A percentile compares a stretch with the other conserved stretches of the same genome.
phyloP scores from a whole-genome alignment of 2,113 vertebrate genomes.

The Oreotrochilus melanogaster region DNA sequence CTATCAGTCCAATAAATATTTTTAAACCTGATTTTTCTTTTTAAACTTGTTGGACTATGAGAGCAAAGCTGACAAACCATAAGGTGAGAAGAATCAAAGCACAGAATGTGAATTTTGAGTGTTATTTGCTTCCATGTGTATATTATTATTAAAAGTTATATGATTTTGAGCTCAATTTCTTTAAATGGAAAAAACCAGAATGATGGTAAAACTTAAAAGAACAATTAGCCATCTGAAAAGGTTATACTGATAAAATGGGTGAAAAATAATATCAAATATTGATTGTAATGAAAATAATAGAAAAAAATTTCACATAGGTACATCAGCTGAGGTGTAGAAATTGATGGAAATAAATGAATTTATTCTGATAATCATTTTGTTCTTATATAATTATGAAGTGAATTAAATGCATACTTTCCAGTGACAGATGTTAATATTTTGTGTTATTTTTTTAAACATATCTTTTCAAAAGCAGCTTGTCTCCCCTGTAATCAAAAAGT shows the following conservation, averaged over 20 bases:
- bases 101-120: not conserved
- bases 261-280: not conserved
- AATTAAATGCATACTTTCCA: not conserved
- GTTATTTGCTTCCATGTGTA: not conserved
- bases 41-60: not conserved
- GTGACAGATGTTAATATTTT: not conserved
- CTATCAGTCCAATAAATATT: not conserved
- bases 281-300: not conserved
- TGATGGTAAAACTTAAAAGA: not conserved
- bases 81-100: not conserved
- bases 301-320: not conserved
- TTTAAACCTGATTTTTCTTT: not conserved
- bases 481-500: not conserved
- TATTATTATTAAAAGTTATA: not conserved
- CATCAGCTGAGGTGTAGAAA: not conserved
- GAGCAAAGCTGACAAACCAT: not conserved
- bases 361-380: not conserved
- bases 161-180: not conserved
- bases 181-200: not conserved
- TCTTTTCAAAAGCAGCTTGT: not conserved
- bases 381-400: not conserved
- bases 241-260: not conserved
- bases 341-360: not conserved
- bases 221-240: not conserved
- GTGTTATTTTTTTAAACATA: not conserved